phyloP scores from a whole-genome alignment of 2,797 vertebrate species.

The Epinephelus malabaricus region DNA sequence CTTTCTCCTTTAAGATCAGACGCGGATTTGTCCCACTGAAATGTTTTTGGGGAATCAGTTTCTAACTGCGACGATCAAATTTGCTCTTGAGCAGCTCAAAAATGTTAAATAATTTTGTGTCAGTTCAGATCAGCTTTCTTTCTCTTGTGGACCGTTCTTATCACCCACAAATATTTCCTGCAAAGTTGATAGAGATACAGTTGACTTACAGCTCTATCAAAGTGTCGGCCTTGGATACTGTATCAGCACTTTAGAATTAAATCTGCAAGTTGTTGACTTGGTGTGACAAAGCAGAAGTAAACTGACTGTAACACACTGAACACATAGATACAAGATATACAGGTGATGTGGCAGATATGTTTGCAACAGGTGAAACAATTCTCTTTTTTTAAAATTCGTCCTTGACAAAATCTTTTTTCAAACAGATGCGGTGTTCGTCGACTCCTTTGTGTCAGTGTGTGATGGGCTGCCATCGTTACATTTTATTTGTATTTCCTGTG shows the following conservation, averaged over 20 bases:
- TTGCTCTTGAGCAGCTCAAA: not conserved
- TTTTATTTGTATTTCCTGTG: constrained; percentile 13
- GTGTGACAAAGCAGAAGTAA: constrained; percentile 12
- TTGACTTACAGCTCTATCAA: not conserved
- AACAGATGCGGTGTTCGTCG: not conserved
- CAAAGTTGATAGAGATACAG: not conserved
- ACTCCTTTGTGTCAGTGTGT: not conserved
- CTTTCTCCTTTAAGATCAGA: not conserved
- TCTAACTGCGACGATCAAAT: not conserved
- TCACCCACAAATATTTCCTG: not conserved
- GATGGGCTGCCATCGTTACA: not conserved
- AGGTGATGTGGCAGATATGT: not conserved
- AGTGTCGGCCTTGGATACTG: not conserved
- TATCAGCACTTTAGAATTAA: constrained; percentile 9
- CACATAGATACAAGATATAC: not conserved
- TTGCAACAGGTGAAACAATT: not conserved
- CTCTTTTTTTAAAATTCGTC: not conserved
- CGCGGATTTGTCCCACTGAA: not conserved
- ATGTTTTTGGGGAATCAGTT: not conserved
- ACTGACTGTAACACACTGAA: constrained; percentile 4
- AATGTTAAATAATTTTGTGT: not conserved
- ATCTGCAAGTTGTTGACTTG: not conserved
- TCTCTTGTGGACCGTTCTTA: not conserved
- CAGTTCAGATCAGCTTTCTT: not conserved
- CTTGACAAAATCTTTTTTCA: not conserved